Percentiles rank a stretch among this genome's conserved stretches.
Conservation (phyloP, 2,888 invertebrate genomes). For the Acanthosepion esculentum region DNA sequence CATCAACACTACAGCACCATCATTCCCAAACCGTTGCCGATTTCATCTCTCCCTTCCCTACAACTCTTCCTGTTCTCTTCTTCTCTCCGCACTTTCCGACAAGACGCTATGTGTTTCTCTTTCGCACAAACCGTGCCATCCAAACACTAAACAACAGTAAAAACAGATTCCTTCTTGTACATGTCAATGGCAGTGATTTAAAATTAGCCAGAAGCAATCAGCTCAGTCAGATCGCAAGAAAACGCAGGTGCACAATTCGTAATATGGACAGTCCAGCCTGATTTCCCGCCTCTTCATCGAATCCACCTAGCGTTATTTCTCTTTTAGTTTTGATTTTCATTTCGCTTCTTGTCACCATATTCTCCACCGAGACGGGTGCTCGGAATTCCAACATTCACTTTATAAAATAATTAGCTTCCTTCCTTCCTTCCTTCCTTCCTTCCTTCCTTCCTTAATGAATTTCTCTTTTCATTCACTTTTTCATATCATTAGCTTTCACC, state of each 20-base stretch:
- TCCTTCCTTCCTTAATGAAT: background rate
- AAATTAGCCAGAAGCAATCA: conserved; percentile 33
- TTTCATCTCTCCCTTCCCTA: background rate
- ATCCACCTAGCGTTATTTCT: background rate
- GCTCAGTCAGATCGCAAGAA: background rate
- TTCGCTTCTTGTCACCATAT: background rate
- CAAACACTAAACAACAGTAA: conserved; percentile 7
- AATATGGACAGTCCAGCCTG: background rate
- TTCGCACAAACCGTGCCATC: background rate
- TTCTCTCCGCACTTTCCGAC: background rate
- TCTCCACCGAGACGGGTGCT: background rate
- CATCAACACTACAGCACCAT: background rate
- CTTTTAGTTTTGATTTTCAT: background rate
- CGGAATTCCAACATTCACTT: background rate
- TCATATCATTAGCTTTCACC: background rate
- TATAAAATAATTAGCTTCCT: background rate
- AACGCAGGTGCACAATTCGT: conserved; percentile 21
- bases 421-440: background rate
- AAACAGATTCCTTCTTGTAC: background rate
- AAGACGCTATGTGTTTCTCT: background rate
- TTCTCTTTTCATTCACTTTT: background rate
- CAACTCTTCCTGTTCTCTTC: background rate
- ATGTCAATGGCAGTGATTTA: conserved; percentile 33
- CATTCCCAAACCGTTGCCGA: background rate
- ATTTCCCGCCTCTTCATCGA: background rate